A percentile compares a stretch with the other conserved stretches of the same genome.
Evolutionary conservation across 2,888 invertebrate species (phyloP).

Genomic region (Noctua pronuba): DNA sequence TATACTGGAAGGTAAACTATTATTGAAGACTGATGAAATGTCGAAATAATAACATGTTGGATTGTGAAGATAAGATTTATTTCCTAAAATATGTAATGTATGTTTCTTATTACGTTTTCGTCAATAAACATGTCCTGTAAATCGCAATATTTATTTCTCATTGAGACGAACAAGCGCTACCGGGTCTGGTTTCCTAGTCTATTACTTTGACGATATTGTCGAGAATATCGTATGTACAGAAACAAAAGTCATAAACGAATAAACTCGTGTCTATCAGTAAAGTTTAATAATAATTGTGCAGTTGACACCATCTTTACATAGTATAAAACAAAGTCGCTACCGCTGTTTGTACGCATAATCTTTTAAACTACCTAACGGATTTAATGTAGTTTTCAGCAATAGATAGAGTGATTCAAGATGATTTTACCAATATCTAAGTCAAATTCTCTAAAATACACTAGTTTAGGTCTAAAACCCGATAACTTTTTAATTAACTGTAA

Average conservation of each 20-base stretch:
- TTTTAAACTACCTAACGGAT: too few relatives aligned
- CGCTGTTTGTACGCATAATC: too few relatives aligned
- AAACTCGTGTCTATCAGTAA: conserved; percentile 23
- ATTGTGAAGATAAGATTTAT: conserved; percentile 78
- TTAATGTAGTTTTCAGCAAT: too few relatives aligned
- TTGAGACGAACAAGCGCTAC: conserved; percentile 19
- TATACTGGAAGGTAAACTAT: conserved; percentile 25
- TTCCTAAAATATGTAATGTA: conserved; percentile 76
- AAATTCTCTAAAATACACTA: conserved; percentile 1
- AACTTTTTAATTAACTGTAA: background rate
- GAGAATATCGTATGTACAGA: conserved; percentile 25
- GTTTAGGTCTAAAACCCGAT: background rate
- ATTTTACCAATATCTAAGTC: background rate
- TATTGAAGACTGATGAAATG: conserved; percentile 72
- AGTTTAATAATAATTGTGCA: conserved; percentile 13
- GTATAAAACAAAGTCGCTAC: too few relatives aligned
- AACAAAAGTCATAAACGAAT: conserved; percentile 32
- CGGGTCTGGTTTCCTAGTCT: conserved; percentile 1
- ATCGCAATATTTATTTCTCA: conserved; percentile 43
- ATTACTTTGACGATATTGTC: conserved; percentile 29
- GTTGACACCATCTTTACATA: background rate
- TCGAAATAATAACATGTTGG: conserved; percentile 72
- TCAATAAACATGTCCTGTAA: conserved; percentile 73
- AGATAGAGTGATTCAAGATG: too few relatives aligned
- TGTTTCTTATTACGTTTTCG: conserved; percentile 70